Percentiles rank a stretch among this genome's conserved stretches.
phyloP scores from a whole-genome alignment of 1,140 invertebrate genomes.

The Calosoma granatense region DNA sequence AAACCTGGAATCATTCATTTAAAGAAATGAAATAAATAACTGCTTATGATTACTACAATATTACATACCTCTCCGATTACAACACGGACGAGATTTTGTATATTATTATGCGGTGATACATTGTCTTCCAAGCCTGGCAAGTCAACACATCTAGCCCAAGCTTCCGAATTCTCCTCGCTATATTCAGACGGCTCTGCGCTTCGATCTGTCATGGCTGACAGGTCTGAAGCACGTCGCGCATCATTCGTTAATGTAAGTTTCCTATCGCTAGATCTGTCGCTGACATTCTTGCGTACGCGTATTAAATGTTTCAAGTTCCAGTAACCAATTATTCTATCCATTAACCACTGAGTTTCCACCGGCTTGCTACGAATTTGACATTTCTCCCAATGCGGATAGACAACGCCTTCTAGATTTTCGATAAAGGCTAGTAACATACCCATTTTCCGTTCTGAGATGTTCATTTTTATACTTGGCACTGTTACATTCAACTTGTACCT shows the following conservation, averaged over 20 bases:
- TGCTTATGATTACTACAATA: conserved; percentile 13
- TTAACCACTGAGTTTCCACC: conserved; percentile 7
- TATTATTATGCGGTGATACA: conserved; percentile 65
- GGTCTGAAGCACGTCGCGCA: neutral
- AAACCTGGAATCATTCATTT: conserved; percentile 20
- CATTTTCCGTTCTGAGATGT: conserved; percentile 66
- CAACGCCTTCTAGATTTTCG: conserved; percentile 41
- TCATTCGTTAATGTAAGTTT: neutral
- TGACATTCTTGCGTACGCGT: conserved; percentile 5
- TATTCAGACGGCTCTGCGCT: conserved; percentile 47
- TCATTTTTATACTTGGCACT: conserved; percentile 61
- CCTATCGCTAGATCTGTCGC: neutral
- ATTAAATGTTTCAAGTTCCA: conserved; percentile 10
- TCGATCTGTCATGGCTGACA: neutral
- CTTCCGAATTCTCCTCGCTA: conserved; percentile 64
- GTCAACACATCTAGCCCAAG: conserved; percentile 62
- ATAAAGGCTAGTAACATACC: conserved; percentile 55
- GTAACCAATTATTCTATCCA: conserved; percentile 13
- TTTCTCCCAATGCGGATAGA: conserved; percentile 12
- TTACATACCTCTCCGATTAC: conserved; percentile 54
- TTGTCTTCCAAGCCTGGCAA: conserved; percentile 78
- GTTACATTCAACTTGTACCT: conserved; percentile 70
- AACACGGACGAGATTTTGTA: conserved; percentile 59
- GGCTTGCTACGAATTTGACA: conserved; percentile 16
- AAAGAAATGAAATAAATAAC: neutral